These are phyloP conservation scores for Conus betulinus DNA, from an alignment of 1,140 invertebrate genomes.

Conservation along the genomic window DNA sequence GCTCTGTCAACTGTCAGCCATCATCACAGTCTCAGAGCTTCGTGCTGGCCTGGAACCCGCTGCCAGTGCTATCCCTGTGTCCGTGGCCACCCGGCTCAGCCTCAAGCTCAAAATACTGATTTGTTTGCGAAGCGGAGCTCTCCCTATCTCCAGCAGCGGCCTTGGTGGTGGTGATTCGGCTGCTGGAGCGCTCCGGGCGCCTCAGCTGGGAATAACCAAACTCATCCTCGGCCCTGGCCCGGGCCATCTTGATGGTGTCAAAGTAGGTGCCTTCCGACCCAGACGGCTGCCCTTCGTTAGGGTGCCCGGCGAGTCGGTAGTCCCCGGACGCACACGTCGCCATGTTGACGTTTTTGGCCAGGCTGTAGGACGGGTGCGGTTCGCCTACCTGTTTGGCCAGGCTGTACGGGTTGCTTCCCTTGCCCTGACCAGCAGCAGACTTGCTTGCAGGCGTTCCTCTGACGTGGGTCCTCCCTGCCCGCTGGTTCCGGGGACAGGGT, in stretches of 20 bases:
- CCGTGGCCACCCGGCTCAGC: background rate
- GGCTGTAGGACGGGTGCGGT: background rate
- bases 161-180: background rate
- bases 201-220: constrained; percentile 17
- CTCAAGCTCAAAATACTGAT: background rate
- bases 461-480: background rate
- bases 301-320: too few relatives aligned
- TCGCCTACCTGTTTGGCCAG: background rate
- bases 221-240: constrained; percentile 1
- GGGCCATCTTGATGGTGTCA: background rate
- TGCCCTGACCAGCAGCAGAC: background rate
- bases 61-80: background rate
- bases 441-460: too few relatives aligned
- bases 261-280: constrained; percentile 10
- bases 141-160: background rate
- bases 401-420: background rate
- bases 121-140: background rate
- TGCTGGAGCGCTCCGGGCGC: background rate
- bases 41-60: background rate
- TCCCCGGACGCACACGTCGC: too few relatives aligned
- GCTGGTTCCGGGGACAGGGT: background rate
- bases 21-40: background rate
- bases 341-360: background rate
- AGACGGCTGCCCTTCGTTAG: too few relatives aligned
- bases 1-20: too few relatives aligned